Percentiles rank a stretch among this genome's conserved stretches.
These are phyloP conservation scores for Coreius guichenoti DNA, from an alignment of 2,797 vertebrate genomes.

Conservation along the genomic window DNA sequence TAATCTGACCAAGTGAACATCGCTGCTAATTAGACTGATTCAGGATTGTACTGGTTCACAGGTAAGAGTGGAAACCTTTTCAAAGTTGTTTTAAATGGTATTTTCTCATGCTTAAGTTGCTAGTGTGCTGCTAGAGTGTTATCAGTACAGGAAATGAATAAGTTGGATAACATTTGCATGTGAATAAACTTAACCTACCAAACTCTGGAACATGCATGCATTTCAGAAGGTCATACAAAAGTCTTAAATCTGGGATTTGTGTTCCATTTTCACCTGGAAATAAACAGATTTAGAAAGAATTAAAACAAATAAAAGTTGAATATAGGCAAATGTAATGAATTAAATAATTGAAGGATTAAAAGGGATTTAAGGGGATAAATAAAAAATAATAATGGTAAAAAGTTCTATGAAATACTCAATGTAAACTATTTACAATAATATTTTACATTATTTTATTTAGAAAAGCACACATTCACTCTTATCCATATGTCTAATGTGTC, in stretches of 20 bases:
- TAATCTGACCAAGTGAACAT: slow-evolving; percentile 68
- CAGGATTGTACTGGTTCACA: slow-evolving; percentile 26
- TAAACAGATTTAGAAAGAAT: neutral
- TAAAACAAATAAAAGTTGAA: neutral
- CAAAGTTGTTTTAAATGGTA: slow-evolving; percentile 17
- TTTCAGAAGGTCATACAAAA: too few relatives aligned
- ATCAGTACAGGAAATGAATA: neutral
- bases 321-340: neutral
- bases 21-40: slow-evolving; percentile 66
- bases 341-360: too few relatives aligned
- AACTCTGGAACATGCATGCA: neutral
- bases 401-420: too few relatives aligned
- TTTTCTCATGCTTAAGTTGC: neutral
- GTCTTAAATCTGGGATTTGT: neutral
- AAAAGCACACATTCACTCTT: too few relatives aligned
- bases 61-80: slow-evolving; percentile 32
- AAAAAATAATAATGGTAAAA: too few relatives aligned
- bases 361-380: too few relatives aligned
- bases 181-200: neutral
- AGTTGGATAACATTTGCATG: neutral
- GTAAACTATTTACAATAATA: too few relatives aligned
- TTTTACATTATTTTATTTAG: too few relatives aligned
- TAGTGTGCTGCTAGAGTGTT: neutral
- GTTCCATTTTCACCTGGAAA: neutral
- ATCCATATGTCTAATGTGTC: too few relatives aligned